Percentiles rank a stretch among this genome's conserved stretches.
Evolutionary conservation across 2,888 invertebrate genomes (phyloP).

Genomic region (Molanna angustata): DNA sequence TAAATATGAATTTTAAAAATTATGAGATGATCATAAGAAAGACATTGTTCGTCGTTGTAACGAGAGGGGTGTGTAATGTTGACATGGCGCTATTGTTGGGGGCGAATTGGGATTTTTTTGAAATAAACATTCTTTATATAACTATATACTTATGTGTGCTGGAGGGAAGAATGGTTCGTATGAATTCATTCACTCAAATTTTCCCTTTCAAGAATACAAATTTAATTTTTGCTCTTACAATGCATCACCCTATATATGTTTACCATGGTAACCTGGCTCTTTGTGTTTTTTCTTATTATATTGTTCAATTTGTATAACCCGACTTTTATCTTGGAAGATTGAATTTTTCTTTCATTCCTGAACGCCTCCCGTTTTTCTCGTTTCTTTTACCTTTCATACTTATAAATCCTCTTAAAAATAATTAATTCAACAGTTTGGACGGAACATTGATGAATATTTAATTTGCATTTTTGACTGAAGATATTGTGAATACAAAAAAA

Average conservation of each 20-base stretch:
- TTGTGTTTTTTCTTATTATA: slow-evolving; percentile 25
- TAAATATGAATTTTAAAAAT: slow-evolving; percentile 28
- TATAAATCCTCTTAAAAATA: too few relatives aligned
- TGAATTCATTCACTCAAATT: slow-evolving; percentile 26
- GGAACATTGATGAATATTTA: too few relatives aligned
- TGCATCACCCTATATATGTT: slow-evolving; percentile 24
- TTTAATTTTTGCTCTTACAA: slow-evolving; percentile 30
- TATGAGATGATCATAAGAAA: slow-evolving; percentile 26
- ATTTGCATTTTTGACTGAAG: too few relatives aligned
- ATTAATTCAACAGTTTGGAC: too few relatives aligned
- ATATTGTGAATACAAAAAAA: too few relatives aligned
- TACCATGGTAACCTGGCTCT: slow-evolving; percentile 23
- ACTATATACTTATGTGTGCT: too few relatives aligned
- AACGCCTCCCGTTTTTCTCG: too few relatives aligned
- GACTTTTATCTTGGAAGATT: too few relatives aligned
- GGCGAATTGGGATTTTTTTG: slow-evolving; percentile 33
- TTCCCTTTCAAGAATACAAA: slow-evolving; percentile 30
- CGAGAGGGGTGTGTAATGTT: slow-evolving; percentile 25
- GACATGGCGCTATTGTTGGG: slow-evolving; percentile 31
- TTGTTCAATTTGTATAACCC: slow-evolving; percentile 28
- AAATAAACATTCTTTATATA: slow-evolving; percentile 24
- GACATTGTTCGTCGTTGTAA: slow-evolving; percentile 22
- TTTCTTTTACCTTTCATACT: too few relatives aligned
- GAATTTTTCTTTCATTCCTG: too few relatives aligned
- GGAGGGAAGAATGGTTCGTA: not conserved